These are phyloP conservation scores for Poecilobothrus nobilitatus DNA, from an alignment of 2,888 invertebrate species.

Conservation along the genomic window DNA sequence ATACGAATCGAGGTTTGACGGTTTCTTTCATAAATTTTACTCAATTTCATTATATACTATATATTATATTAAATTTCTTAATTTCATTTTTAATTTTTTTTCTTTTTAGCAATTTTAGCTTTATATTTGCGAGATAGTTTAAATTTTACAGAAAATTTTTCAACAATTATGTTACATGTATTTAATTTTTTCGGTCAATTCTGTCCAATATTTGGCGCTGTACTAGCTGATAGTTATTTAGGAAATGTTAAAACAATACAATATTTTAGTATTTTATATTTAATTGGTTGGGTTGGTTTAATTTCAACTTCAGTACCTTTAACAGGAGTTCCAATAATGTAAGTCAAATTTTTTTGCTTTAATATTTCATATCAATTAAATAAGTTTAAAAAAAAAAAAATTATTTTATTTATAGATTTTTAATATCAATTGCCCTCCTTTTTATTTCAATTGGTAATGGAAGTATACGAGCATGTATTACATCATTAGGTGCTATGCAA, in stretches of 20 bases:
- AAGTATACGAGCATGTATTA: slow-evolving; percentile 62
- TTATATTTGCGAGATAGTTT: slow-evolving; percentile 54
- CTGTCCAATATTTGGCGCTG: slow-evolving; percentile 56
- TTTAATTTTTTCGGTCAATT: slow-evolving; percentile 57
- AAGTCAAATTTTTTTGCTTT: slow-evolving; percentile 19
- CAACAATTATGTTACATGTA: slow-evolving; percentile 53
- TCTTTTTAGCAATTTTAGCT: slow-evolving; percentile 51
- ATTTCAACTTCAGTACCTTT: slow-evolving; percentile 46
- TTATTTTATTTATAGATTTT: slow-evolving; percentile 37
- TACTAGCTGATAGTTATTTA: slow-evolving; percentile 55
- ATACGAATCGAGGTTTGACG: no score
- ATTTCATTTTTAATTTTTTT: neutral
- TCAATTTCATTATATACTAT: no score
- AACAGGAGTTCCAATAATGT: slow-evolving; percentile 32
- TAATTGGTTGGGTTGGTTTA: slow-evolving; percentile 46
- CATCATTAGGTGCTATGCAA: slow-evolving; percentile 63
- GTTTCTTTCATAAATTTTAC: no score
- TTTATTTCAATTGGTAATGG: slow-evolving; percentile 60
- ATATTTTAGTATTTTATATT: slow-evolving; percentile 52
- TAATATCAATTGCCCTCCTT: slow-evolving; percentile 50
- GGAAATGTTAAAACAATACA: slow-evolving; percentile 52
- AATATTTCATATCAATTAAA: neutral
- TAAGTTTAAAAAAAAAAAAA: slow-evolving; percentile 8
- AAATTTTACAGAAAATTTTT: slow-evolving; percentile 45
- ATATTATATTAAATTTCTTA: no score